Evolutionary conservation across 2,797 vertebrate species (phyloP).

Genomic region (Onychomys torridus): DNA sequence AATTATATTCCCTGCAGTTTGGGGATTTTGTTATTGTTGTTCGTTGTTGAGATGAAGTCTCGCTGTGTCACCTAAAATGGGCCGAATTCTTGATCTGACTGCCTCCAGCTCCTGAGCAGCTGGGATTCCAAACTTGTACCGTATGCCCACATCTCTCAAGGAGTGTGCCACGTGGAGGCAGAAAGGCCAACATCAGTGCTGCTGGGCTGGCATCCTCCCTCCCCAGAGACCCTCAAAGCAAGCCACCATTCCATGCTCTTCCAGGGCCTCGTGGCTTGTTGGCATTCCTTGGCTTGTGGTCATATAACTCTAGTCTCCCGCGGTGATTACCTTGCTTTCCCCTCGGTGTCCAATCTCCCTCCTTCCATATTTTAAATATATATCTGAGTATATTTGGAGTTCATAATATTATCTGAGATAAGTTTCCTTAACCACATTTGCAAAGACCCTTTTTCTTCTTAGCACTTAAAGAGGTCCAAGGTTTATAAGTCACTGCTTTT

Average conservation of each 20-base stretch:
- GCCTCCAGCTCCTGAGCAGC: background rate
- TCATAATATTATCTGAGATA: background rate
- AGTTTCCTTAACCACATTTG: background rate
- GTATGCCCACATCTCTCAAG: background rate
- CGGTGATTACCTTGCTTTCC: background rate
- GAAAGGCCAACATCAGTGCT: background rate
- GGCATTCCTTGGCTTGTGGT: background rate
- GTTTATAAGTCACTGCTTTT: background rate
- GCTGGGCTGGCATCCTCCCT: background rate
- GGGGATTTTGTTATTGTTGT: background rate
- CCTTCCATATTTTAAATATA: background rate
- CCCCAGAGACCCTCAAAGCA: background rate
- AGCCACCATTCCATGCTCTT: background rate
- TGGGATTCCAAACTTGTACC: background rate
- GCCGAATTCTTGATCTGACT: background rate
- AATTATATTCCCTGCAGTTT: background rate
- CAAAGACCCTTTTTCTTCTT: slow-evolving; percentile 30
- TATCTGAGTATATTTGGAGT: background rate
- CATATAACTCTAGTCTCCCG: background rate
- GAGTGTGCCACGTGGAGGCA: background rate
- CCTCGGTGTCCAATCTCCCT: background rate
- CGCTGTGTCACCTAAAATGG: background rate
- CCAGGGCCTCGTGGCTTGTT: background rate
- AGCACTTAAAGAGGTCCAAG: background rate
- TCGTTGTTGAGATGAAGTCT: background rate